These are phyloP conservation scores for Drosophila watanabei DNA, from an alignment of 1,140 invertebrate species.

Conservation along the genomic window DNA sequence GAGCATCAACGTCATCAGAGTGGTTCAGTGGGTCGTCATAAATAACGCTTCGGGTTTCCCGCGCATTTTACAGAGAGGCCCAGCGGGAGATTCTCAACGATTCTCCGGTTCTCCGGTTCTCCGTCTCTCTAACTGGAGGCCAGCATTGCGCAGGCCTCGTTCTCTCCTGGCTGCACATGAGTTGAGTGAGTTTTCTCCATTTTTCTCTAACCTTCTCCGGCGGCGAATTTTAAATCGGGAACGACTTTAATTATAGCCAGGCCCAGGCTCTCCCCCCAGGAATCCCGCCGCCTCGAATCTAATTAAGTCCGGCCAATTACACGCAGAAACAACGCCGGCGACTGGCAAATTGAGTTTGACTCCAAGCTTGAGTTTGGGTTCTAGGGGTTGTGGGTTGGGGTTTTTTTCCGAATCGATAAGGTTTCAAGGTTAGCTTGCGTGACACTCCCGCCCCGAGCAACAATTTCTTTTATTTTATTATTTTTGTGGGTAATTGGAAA, in stretches of 20 bases:
- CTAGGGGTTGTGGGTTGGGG: not conserved
- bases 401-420: constrained; percentile 57
- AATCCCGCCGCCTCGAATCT: constrained; percentile 27
- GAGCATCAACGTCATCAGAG: constrained; percentile 60
- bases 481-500: constrained; percentile 33
- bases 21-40: constrained; percentile 82
- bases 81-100: not conserved
- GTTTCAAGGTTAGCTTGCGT: constrained; percentile 68
- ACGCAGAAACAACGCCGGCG: constrained; percentile 33
- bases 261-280: not conserved
- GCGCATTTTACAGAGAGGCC: constrained; percentile 61
- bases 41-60: constrained; percentile 71
- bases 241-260: constrained; percentile 43
- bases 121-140: constrained; percentile 22
- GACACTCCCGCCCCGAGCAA: constrained; percentile 25
- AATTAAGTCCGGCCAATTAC: constrained; percentile 65
- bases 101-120: not conserved
- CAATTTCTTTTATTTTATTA: constrained; percentile 9
- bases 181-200: not conserved
- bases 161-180: not conserved
- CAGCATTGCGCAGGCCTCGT: constrained; percentile 33
- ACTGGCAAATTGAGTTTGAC: constrained; percentile 40
- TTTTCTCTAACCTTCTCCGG: not conserved
- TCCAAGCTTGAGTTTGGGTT: constrained; percentile 6
- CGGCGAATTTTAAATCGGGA: constrained; percentile 45